Evolutionary conservation across 2,797 vertebrate species (phyloP), one percentile per base, ranked within the genome.

Genomic region (Megalops cyprinoides): DNA sequence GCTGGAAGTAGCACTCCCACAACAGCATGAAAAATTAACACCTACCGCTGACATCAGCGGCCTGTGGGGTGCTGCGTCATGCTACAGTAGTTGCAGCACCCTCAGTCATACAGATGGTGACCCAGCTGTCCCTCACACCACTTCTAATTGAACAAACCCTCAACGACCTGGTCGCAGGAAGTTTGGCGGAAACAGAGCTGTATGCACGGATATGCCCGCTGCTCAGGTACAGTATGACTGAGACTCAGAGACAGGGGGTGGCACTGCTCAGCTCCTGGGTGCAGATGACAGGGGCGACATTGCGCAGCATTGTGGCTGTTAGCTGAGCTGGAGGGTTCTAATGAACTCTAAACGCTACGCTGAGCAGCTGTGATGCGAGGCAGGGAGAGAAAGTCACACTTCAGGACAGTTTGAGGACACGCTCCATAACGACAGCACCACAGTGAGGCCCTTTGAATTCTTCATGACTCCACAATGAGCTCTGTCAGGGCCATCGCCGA

Each of bases 391-490:
- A 34, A 67, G 14, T 15, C 14, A 15, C 31, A 18, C 39, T 6
- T 20, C 34, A 2, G 65, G 37, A n/a, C 67, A 10, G 39, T 71
- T 71, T 42, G 18, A 9, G 20, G 25, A 62, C 37, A 31, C 37
- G 71, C 39, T 71, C 9, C n/a, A 12, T 39, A 71, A 2, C n/a
- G 67, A 42, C 67, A n/a, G 67, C 67, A 3, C 37, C 39, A 20
- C 9, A 44, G 67, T 18, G 37, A 10, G 23, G 20, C 14, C 2
- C 28, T 37, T 71, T 71, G 67, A 71, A 44, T 71, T 71, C 67
- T 71, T 71, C 67, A 71, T 44, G 67, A 71, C 67, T 71, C n/a
- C 39, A 20, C n/a, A 39, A 71, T 71, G 15, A 71, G 67, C 67
- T 71, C 39, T 7, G 25, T 44, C 67, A 44, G 39, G 67, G 67